Evolutionary conservation across 64 coral and sea anemone species (phyloP).

Genomic region (Hydrozoanthus tunicans): DNA sequence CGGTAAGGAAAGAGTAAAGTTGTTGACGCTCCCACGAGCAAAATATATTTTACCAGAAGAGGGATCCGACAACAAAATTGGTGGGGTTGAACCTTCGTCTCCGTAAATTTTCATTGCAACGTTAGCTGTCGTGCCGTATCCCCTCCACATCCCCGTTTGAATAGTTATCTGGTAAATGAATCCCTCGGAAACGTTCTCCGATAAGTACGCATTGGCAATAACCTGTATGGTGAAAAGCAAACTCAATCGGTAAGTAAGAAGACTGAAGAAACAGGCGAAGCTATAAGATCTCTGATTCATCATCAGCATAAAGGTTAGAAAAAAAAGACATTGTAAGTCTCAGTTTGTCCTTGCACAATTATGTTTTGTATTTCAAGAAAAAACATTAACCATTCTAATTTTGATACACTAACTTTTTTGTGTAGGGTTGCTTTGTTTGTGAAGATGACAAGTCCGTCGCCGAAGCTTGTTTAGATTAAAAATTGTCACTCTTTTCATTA

Average conservation of each 20-base stretch:
- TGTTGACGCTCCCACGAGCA: constrained; percentile 89
- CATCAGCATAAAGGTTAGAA: too few relatives aligned
- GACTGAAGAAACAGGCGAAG: neutral
- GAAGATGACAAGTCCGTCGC: too few relatives aligned
- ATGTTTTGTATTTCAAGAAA: too few relatives aligned
- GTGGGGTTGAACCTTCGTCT: constrained; percentile 60
- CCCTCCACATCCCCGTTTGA: constrained; percentile 81
- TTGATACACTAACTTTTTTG: too few relatives aligned
- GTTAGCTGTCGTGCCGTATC: constrained; percentile 85
- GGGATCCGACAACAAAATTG: constrained; percentile 62
- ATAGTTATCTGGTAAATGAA: constrained; percentile 72
- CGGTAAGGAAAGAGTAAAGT: constrained; percentile 72
- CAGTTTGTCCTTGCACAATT: too few relatives aligned
- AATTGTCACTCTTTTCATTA: too few relatives aligned
- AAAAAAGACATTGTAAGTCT: too few relatives aligned
- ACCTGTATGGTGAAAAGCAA: constrained; percentile 11
- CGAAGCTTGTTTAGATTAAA: too few relatives aligned
- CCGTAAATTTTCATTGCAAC: constrained; percentile 80
- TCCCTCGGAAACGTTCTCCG: constrained; percentile 32
- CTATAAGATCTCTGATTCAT: too few relatives aligned
- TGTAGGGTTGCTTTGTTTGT: too few relatives aligned
- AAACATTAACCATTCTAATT: too few relatives aligned
- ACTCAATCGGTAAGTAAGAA: neutral
- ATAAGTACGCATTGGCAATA: constrained; percentile 44
- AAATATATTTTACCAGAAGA: constrained; percentile 74